Evolutionary conservation across 2,888 invertebrate species (phyloP), one percentile per base, ranked within the genome.

Genomic region (Volucella inanis): DNA sequence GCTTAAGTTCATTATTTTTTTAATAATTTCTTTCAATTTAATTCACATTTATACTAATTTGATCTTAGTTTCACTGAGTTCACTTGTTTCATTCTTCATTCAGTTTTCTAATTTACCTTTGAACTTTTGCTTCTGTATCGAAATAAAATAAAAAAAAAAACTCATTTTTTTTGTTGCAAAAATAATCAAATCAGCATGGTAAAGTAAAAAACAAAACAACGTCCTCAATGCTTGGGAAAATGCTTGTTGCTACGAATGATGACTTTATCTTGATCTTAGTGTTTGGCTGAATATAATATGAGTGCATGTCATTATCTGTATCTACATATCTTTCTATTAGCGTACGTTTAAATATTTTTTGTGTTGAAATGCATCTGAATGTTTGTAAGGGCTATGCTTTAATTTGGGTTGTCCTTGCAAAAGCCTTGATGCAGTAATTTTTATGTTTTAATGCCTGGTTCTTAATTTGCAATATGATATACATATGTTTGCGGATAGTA

Each of bases 11-110:
- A 39, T 62, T 62, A 71, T 55, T 38, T 64, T 47, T 12, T 45
- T 49, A 49, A 14, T 49, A 49, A 14, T 67, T 57, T 72, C 49
- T 18, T 80, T 80, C 12, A 43, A 55, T 78, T 79, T n/a, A 71
- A 79, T 84, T 84, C 71, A 76, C 70, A 55, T 64, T 71, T 78
- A 12, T 55, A 45, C 57, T 84, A 80, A 84, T 80, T 84, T 82
- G 50, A 43, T 50, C 50, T 57, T 72, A 57, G 59, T 80, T 80
- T 67, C 75, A 81, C 76, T 85, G 71, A 85, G 76, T 85, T 84
- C 54, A 84, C 71, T 84, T 85, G 81, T 76, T 79, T 78, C 45
- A 65, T 75, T 54, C 67, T 38, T 59, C 52, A 45, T 80, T 84
- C 41, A 55, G 68, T 84, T 82, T 49, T 43, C 47, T 78, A 3